Conservation (phyloP, 2,888 invertebrate genomes). For the Apotomis turbidana region DNA sequence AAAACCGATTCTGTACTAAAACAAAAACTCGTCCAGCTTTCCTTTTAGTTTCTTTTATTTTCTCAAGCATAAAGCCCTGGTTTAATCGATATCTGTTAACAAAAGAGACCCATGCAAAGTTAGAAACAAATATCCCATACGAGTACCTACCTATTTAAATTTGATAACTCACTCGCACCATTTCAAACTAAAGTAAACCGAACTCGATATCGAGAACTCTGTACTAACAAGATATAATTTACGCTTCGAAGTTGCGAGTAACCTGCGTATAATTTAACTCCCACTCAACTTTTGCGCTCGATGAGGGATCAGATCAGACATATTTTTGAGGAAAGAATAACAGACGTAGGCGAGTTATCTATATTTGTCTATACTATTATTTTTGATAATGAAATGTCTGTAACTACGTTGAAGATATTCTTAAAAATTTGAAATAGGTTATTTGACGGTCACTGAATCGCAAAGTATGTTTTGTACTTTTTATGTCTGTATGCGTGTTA, state of each 20-base stretch:
- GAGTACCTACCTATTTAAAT: constrained; percentile 32
- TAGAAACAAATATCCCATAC: constrained; percentile 10
- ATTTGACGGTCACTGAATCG: too few species aligned
- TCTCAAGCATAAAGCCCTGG: too few species aligned
- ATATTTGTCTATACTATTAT: too few species aligned
- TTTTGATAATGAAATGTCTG: too few species aligned
- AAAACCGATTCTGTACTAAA: too few species aligned
- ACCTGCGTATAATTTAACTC: constrained; percentile 25
- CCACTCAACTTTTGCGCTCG: constrained; percentile 1
- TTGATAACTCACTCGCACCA: constrained; percentile 9
- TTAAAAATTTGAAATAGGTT: too few species aligned
- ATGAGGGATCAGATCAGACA: constrained; percentile 3
- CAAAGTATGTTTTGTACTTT: too few species aligned
- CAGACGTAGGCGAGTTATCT: neutral
- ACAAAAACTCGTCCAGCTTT: too few species aligned
- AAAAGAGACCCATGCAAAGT: neutral
- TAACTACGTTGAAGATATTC: too few species aligned
- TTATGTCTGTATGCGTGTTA: too few species aligned
- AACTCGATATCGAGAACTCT: constrained; percentile 35
- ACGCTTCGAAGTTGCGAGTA: constrained; percentile 11
- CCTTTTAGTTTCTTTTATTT: too few species aligned
- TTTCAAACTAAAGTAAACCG: constrained; percentile 25
- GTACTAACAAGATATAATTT: constrained; percentile 40
- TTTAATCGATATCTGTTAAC: too few species aligned
- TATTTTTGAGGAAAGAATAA: neutral